Percentiles rank a stretch among this genome's conserved stretches.
Evolutionary conservation across 2,888 invertebrate genomes (phyloP).

Genomic region (Physocephala rufipes): DNA sequence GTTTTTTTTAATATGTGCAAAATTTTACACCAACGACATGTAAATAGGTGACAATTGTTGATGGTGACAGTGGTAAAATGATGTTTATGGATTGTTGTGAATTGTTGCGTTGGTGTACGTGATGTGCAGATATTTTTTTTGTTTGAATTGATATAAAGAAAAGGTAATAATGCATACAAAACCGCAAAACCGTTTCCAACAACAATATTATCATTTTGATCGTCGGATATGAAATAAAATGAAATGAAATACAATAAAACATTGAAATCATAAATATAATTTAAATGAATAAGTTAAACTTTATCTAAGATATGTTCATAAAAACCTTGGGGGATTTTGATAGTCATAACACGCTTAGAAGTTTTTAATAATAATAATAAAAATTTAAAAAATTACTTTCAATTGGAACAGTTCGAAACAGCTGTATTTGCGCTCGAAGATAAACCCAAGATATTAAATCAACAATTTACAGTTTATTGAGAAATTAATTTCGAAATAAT

Average conservation of each 20-base stretch:
- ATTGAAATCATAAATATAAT: constrained; percentile 3
- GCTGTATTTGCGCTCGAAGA: too few relatives aligned
- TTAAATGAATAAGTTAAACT: constrained; percentile 5
- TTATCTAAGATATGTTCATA: too few relatives aligned
- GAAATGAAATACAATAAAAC: constrained; percentile 16
- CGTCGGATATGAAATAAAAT: constrained; percentile 23
- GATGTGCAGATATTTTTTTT: constrained; percentile 14
- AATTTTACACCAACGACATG: not conserved
- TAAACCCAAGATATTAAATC: too few relatives aligned
- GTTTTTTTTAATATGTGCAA: not conserved
- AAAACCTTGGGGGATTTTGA: not conserved
- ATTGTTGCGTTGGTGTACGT: constrained; percentile 27
- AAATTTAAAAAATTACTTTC: not conserved
- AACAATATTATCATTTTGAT: constrained; percentile 18
- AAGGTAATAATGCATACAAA: constrained; percentile 38
- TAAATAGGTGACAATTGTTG: not conserved
- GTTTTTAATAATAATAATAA: not conserved
- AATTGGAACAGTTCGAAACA: too few relatives aligned
- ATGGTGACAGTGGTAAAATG: constrained; percentile 29
- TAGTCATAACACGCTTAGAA: not conserved
- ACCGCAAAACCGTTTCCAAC: constrained; percentile 20
- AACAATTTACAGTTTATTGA: too few relatives aligned
- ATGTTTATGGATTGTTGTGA: constrained; percentile 31
- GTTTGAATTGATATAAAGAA: not conserved
- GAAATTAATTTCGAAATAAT: too few relatives aligned